Percentiles rank a stretch among this genome's conserved stretches.
phyloP scores from a whole-genome alignment of 2,113 vertebrate genomes.

The Tenrec ecaudatus region DNA sequence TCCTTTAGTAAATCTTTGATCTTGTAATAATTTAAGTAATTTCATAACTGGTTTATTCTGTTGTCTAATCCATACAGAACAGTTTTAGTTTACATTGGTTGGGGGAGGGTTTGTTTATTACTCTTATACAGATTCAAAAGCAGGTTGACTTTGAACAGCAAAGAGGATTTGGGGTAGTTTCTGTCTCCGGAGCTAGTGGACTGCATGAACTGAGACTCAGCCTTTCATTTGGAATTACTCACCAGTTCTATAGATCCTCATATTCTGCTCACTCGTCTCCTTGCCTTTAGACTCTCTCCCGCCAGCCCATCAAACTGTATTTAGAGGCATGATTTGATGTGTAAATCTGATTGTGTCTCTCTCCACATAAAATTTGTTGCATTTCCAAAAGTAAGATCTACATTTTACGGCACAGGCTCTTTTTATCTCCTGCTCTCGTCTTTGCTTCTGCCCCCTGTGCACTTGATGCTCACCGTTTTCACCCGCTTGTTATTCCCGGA shows the following conservation, averaged over 20 bases:
- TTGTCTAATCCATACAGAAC: conserved; percentile 24
- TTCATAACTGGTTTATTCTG: conserved; percentile 9
- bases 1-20: conserved; percentile 55
- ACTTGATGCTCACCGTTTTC: not conserved
- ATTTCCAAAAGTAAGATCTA: conserved; percentile 24
- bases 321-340: conserved; percentile 55
- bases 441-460: not conserved
- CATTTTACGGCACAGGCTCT: not conserved
- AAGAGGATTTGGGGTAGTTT: conserved; percentile 8
- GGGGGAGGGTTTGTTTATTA: too few species aligned
- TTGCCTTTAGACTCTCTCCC: not conserved
- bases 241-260: not conserved
- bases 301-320: not conserved
- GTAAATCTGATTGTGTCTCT: conserved; percentile 1
- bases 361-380: not conserved
- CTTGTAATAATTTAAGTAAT: conserved; percentile 51
- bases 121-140: not conserved
- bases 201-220: not conserved
- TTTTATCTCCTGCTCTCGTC: not conserved
- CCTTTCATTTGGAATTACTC: conserved; percentile 34
- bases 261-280: not conserved
- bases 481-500: not conserved
- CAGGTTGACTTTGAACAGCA: conserved; percentile 44
- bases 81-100: conserved; percentile 10
- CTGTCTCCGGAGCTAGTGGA: not conserved